These are phyloP conservation scores for Gymnodraco acuticeps DNA, from an alignment of 2,797 vertebrate genomes.

Conservation along the genomic window DNA sequence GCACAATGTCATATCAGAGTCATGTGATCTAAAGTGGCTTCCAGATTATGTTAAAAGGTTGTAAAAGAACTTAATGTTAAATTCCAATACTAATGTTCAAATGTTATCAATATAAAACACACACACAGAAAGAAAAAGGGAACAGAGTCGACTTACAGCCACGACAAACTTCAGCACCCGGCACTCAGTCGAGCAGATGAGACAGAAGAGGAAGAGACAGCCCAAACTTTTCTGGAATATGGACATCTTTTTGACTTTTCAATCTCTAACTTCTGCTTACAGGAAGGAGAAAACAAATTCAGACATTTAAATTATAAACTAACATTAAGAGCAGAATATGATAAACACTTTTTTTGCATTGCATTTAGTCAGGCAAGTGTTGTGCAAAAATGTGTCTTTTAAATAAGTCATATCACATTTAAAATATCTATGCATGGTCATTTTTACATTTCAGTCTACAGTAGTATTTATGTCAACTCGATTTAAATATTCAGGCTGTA, in stretches of 20 bases:
- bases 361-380: not conserved
- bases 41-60: conserved; percentile 33
- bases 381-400: conserved; percentile 8
- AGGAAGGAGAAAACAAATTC: not conserved
- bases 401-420: conserved; percentile 2
- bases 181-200: conserved; percentile 54
- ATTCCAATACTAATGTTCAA: not conserved
- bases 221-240: conserved; percentile 35
- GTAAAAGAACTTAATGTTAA: conserved; percentile 2
- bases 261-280: conserved; percentile 18
- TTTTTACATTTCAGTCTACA: not conserved
- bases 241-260: conserved; percentile 55
- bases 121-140: not conserved
- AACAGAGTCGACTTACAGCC: conserved; percentile 66
- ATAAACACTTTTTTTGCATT: not conserved
- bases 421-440: conserved; percentile 4
- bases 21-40: conserved; percentile 34
- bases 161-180: conserved; percentile 79
- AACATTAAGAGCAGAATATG: not conserved
- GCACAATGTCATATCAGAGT: conserved; percentile 35
- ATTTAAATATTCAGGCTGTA: conserved; percentile 6
- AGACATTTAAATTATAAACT: not conserved
- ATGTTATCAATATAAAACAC: conserved; percentile 1
- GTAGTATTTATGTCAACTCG: conserved; percentile 8
- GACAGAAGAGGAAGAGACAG: conserved; percentile 63